These are phyloP conservation scores for Corythucha ciliata DNA, from an alignment of 2,888 invertebrate species.

Conservation along the genomic window DNA sequence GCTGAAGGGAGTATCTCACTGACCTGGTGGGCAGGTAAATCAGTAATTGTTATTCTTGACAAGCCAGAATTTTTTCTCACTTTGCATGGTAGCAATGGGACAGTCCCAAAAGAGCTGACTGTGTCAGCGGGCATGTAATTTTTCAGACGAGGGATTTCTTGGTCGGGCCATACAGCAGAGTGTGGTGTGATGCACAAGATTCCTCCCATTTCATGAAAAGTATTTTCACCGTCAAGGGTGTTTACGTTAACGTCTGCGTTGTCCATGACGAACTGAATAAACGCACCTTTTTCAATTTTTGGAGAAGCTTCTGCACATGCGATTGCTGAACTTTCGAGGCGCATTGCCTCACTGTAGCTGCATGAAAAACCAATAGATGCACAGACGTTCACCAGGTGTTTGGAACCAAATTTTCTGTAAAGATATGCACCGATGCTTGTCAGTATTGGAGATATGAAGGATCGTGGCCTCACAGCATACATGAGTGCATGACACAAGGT, in stretches of 20 bases:
- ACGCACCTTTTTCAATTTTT: slow-evolving; percentile 17
- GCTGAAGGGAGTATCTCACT: no score
- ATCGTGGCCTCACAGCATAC: no score
- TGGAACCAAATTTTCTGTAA: no score
- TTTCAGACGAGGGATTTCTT: slow-evolving; percentile 9
- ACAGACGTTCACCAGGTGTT: slow-evolving; percentile 9
- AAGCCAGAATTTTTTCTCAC: no score
- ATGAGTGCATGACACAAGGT: no score
- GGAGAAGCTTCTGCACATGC: neutral
- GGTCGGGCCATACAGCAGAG: slow-evolving; percentile 5
- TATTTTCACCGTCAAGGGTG: slow-evolving; percentile 11
- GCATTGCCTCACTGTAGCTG: slow-evolving; percentile 12
- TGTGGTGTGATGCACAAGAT: slow-evolving; percentile 10
- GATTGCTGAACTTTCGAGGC: slow-evolving; percentile 13
- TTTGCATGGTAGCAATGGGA: no score
- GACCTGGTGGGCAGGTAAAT: no score
- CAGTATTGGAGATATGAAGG: no score
- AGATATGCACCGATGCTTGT: no score
- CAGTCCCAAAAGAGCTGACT: no score
- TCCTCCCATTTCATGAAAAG: slow-evolving; percentile 14
- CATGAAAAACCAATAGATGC: slow-evolving; percentile 16
- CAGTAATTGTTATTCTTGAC: no score
- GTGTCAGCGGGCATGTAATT: neutral
- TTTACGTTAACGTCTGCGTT: slow-evolving; percentile 32
- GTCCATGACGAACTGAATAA: slow-evolving; percentile 31